These are phyloP conservation scores for Apotomis betuletana DNA, from an alignment of 2,888 invertebrate species.

Conservation along the genomic window DNA sequence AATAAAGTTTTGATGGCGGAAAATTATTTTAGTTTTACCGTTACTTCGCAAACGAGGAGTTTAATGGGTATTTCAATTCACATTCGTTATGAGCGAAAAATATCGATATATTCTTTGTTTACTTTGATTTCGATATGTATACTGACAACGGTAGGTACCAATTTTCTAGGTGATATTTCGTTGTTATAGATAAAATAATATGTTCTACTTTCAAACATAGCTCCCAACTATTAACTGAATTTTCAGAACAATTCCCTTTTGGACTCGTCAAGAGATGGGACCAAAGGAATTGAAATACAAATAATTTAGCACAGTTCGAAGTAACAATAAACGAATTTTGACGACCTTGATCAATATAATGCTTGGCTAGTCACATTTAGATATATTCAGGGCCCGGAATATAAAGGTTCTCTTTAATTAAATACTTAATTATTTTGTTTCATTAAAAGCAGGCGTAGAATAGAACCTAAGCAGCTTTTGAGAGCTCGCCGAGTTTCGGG, in stretches of 20 bases:
- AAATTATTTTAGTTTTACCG: slow-evolving; percentile 21
- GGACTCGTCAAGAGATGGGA: too few species aligned
- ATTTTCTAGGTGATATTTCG: too few species aligned
- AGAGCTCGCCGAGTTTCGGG: neutral
- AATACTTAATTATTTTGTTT: slow-evolving; percentile 1
- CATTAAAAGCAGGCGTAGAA: neutral
- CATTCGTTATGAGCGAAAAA: neutral
- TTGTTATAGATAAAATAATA: too few species aligned
- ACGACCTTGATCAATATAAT: too few species aligned
- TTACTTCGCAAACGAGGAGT: slow-evolving; percentile 6
- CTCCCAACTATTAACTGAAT: too few species aligned
- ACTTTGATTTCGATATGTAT: neutral
- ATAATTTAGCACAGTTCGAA: too few species aligned
- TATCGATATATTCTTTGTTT: neutral
- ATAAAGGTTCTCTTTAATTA: slow-evolving; percentile 2
- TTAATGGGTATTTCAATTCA: slow-evolving; percentile 8
- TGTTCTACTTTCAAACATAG: too few species aligned
- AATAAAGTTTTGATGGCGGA: slow-evolving; percentile 31
- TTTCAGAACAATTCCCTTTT: too few species aligned
- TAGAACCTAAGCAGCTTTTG: slow-evolving; percentile 5
- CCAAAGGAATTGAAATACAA: too few species aligned
- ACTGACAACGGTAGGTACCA: too few species aligned
- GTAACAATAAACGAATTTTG: too few species aligned
- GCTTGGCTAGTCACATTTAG: too few species aligned
- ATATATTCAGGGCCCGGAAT: neutral